phyloP scores from a whole-genome alignment of 1,140 invertebrate genomes.

The Ridgeia piscesae region DNA sequence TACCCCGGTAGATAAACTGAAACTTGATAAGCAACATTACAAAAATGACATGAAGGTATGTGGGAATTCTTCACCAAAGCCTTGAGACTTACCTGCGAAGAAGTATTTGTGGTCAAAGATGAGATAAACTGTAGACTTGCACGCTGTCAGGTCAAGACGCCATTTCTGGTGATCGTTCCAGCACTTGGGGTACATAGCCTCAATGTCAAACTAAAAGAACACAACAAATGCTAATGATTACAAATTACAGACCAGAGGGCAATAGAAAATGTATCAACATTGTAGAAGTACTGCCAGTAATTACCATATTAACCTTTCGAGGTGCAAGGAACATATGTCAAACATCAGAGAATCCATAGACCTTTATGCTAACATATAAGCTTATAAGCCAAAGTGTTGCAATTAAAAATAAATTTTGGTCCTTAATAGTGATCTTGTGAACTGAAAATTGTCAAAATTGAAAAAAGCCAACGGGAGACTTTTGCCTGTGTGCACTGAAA shows the following conservation, averaged over 20 bases:
- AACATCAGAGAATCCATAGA: too few relatives aligned
- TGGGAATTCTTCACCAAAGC: constrained; percentile 21
- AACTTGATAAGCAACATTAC: background rate
- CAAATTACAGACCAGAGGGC: background rate
- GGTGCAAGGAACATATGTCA: too few relatives aligned
- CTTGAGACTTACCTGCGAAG: constrained; percentile 71
- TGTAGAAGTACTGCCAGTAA: too few relatives aligned
- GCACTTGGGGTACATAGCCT: constrained; percentile 82
- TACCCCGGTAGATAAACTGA: background rate
- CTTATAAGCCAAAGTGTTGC: too few relatives aligned
- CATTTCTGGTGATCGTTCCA: constrained; percentile 97
- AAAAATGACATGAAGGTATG: background rate
- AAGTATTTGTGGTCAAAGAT: constrained; percentile 94
- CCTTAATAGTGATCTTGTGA: too few relatives aligned
- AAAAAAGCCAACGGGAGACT: too few relatives aligned
- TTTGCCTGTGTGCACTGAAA: too few relatives aligned
- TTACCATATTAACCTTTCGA: too few relatives aligned
- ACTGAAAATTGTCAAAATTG: too few relatives aligned
- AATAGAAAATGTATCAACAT: too few relatives aligned
- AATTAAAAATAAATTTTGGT: too few relatives aligned
- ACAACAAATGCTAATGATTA: constrained; percentile 25
- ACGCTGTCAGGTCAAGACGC: constrained; percentile 85
- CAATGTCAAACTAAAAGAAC: constrained; percentile 70
- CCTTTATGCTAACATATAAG: too few relatives aligned
- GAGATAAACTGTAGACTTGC: constrained; percentile 87